Evolutionary conservation across 2,888 invertebrate genomes (phyloP).

Genomic region (Camptogramma bilineatum): DNA sequence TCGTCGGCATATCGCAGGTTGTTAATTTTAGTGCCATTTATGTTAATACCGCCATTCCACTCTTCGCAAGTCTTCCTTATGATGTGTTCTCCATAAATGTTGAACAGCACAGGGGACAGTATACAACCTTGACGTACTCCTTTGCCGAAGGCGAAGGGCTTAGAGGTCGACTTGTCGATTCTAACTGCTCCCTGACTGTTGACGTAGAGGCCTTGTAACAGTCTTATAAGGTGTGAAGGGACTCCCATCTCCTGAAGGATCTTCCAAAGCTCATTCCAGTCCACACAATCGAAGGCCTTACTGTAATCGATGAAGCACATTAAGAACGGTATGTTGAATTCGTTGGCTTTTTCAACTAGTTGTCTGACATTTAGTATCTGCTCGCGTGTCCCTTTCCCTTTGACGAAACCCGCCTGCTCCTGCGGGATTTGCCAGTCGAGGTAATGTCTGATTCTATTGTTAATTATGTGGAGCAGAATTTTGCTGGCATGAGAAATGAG

Average conservation of each 20-base stretch:
- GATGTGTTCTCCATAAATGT: too few species aligned
- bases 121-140: too few species aligned
- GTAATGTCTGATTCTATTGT: conserved; percentile 6
- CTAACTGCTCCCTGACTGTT: not conserved
- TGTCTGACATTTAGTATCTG: too few species aligned
- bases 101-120: too few species aligned
- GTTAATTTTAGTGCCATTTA: too few species aligned
- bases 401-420: conserved; percentile 3
- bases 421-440: conserved; percentile 11
- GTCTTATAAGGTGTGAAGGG: not conserved
- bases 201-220: too few species aligned
- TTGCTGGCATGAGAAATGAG: conserved; percentile 16
- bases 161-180: not conserved
- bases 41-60: too few species aligned
- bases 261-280: not conserved
- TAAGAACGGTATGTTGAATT: too few species aligned
- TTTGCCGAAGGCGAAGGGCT: conserved; percentile 3
- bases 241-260: not conserved
- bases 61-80: too few species aligned
- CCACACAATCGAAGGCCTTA: conserved; percentile 1
- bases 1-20: too few species aligned
- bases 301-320: too few species aligned
- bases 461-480: conserved; percentile 8
- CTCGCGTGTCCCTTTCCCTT: not conserved
- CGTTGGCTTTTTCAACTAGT: too few species aligned